Percentiles rank a stretch among this genome's conserved stretches.
These are phyloP conservation scores for Drosophila baimaii DNA, from an alignment of 1,140 invertebrate genomes.

Conservation along the genomic window DNA sequence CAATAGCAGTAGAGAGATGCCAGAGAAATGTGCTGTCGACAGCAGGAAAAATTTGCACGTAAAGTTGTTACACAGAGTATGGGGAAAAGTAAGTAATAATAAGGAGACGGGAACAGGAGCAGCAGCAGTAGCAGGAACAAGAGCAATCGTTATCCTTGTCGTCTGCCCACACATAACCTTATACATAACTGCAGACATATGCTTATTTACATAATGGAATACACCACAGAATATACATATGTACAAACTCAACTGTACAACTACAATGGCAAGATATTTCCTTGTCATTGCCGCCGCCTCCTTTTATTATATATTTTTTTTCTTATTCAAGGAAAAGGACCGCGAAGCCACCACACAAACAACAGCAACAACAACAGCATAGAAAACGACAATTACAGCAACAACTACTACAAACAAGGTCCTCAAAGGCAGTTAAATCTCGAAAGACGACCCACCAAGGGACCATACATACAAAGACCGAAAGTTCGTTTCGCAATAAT, in stretches of 20 bases:
- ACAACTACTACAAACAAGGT: constrained; percentile 7
- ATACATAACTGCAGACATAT: constrained; percentile 26
- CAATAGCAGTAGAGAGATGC: background rate
- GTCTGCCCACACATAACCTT: constrained; percentile 14
- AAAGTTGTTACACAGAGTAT: background rate
- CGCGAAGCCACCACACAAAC: constrained; percentile 8
- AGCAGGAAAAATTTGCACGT: constrained; percentile 9
- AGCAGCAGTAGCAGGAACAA: background rate
- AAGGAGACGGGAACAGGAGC: background rate
- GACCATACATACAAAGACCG: constrained; percentile 1
- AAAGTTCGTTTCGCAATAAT: background rate
- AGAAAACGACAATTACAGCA: constrained; percentile 5
- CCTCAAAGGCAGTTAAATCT: constrained; percentile 12
- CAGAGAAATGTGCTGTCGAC: background rate
- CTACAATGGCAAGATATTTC: constrained; percentile 17
- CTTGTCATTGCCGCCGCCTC: background rate
- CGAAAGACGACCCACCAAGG: constrained; percentile 10
- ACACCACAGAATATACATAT: constrained; percentile 11
- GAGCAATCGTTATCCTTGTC: constrained; percentile 14
- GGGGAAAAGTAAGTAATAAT: constrained; percentile 13
- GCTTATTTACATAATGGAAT: constrained; percentile 67
- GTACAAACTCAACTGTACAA: constrained; percentile 56
- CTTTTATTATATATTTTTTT: constrained; percentile 11
- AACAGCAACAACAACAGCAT: background rate
- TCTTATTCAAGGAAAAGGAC: constrained; percentile 48